Evolutionary conservation across 1,140 invertebrate species (phyloP).

Genomic region (Idris sp.): DNA sequence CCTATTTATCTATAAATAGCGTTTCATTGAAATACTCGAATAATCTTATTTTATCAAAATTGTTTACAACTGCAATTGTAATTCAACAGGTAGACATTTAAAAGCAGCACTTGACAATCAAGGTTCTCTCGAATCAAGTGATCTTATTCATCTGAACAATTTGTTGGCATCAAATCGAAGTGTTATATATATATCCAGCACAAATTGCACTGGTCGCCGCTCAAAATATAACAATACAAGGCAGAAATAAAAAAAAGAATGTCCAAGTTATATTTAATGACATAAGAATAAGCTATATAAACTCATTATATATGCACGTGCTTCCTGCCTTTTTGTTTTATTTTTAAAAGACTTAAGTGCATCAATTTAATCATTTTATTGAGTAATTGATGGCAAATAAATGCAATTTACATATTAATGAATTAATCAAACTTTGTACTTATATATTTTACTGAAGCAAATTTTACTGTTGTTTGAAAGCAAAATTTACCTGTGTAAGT

Average conservation of each 20-base stretch:
- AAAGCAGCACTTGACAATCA: conserved; percentile 19
- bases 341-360: too few relatives aligned
- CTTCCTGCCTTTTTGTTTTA: neutral
- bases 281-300: neutral
- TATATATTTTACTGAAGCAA: neutral
- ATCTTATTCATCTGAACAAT: conserved; percentile 27
- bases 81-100: conserved; percentile 41
- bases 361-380: too few relatives aligned
- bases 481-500: conserved; percentile 82
- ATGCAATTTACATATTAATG: too few relatives aligned
- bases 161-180: conserved; percentile 15
- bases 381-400: too few relatives aligned
- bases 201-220: neutral
- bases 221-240: conserved; percentile 4
- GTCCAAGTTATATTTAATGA: conserved; percentile 14
- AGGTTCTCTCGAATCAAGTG: conserved; percentile 12
- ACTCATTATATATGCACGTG: neutral
- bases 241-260: conserved; percentile 7
- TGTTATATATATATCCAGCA: conserved; percentile 1
- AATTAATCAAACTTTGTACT: too few relatives aligned
- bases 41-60: too few relatives aligned
- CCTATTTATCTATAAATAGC: neutral
- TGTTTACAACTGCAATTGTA: too few relatives aligned
- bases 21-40: conserved; percentile 3
- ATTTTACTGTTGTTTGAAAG: too few relatives aligned